Evolutionary conservation across 2,797 vertebrate species (phyloP), one percentile per base, ranked within the genome.

Genomic region (Gymnothorax reevesii): DNA sequence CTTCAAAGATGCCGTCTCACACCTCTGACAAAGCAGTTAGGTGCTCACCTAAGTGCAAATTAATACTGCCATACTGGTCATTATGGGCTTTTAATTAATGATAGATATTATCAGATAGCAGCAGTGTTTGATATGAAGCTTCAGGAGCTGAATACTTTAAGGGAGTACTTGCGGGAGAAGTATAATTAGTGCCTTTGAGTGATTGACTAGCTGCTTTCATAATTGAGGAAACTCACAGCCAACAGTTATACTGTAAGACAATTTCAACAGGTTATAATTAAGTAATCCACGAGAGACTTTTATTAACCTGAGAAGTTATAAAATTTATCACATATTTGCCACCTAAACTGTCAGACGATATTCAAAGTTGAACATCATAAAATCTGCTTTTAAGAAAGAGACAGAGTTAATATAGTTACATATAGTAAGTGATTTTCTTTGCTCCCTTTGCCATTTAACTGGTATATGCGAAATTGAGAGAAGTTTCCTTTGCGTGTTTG

Each of bases 1-100:
- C 90, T 94, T 94, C 2, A 9, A 82, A 83, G 89, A 86, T n/a
- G 92, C 91, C 91, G 89, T 84, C 88, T 90, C 90, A 89, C 88
- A 89, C 87, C 89, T 88, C 57, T 69, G 55, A 83, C 69, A 33
- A 54, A 5, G 27, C 80, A 55, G 20, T 49, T 20, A 60, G 57
- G 82, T 60, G 13, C 22, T 25, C 12, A 77, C 66, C 9, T 80
- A 54, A 2, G 20, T 55, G 49, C 15, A n/a, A 80, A 55, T 10
- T 12, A 7, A 55, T 49, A 54, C 77, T 1, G 7, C 2, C 49
- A 55, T 79, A 52, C 15, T 17, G 8, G 42, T 79, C 7, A 42
- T 33, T 17, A 52, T 79, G 13, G 15, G 52, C 20, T 49, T 4
- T 8, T 52, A 7, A 54, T 79, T 79, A 79, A 79, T 52, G 3